phyloP scores from a whole-genome alignment of 2,888 invertebrate genomes.

The Hybos culiciformis region DNA sequence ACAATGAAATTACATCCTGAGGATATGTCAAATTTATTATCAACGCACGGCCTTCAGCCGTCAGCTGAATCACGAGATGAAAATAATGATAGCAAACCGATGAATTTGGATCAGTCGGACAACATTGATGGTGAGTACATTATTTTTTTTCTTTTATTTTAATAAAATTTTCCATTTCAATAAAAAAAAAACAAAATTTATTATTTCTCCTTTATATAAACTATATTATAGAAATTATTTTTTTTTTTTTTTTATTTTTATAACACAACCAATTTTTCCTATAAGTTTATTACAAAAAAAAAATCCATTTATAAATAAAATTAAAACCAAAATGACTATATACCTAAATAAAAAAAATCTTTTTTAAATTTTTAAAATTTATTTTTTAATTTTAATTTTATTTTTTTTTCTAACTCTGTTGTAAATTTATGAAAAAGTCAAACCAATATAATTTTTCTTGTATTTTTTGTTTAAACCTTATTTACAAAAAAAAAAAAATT shows the following conservation, averaged over 20 bases:
- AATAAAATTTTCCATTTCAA: conserved; percentile 1
- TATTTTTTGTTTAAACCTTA: no score
- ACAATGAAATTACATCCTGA: conserved; percentile 38
- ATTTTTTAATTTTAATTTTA: no score
- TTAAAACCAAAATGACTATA: no score
- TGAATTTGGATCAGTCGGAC: conserved; percentile 56
- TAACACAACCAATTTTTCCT: conserved; percentile 6
- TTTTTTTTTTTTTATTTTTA: conserved; percentile 3
- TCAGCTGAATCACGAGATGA: conserved; percentile 39
- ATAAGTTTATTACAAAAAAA: neutral
- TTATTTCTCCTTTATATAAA: neutral
- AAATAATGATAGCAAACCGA: conserved; percentile 39
- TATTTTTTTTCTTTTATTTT: no score
- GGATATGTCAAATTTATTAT: conserved; percentile 48
- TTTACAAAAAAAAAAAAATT: no score
- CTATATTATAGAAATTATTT: no score
- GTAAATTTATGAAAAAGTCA: no score
- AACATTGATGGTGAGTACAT: conserved; percentile 60
- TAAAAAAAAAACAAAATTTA: conserved; percentile 6
- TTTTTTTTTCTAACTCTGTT: no score
- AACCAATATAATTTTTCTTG: no score
- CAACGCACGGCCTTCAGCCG: conserved; percentile 43
- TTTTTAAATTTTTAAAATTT: no score
- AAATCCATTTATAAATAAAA: no score
- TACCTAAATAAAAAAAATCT: no score